Base-by-base conservation (phyloP, 1,140 invertebrate species). In the Epicauta chinensis region DNA sequence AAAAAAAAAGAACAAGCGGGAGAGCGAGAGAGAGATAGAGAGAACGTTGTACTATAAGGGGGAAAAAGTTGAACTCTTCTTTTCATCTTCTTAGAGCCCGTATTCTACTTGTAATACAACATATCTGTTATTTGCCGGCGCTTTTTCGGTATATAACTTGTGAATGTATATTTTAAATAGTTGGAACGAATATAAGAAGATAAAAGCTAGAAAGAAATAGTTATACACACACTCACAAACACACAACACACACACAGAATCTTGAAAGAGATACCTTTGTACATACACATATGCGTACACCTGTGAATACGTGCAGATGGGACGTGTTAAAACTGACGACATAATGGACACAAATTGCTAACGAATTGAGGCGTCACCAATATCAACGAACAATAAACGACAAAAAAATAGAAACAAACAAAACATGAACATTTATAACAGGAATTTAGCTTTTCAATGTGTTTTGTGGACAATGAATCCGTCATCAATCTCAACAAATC, bases 71-170 rank as follows among this genome's bases (percentile, higher is more conserved):
- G 23, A 23, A 23, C 23, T 23, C 23, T 46, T 58, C 55, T 58
- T 58, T 58, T 58, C 55, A 58, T 58, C 55, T 58, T 51, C 51
- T 58, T 57, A 47, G 45, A 53, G 50, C 55, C 53, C 38, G 51
- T 57, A 57, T 52, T 44, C 50, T 43, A 38, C 50, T 53, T 58
- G 55, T 58, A 58, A 58, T 58, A 58, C 55, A 58, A 58, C 51
- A 49, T 58, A 58, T 58, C 55, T 58, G 55, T 58, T 58, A 53
- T 58, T 47, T 44, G 51, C 55, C 50, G 44, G 39, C 34, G 10
- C 37, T 17, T 35, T 49, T 30, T 49, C 13, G 16, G 34, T 34
- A 41, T 41, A 23, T 16, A 10, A 41, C 14, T 12, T 40, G 35
- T 40, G 15, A 16, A 16, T 12, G 6, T 17, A 10, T 16, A 41